Evolutionary conservation across 2,888 invertebrate species (phyloP).

Genomic region (Lasioglossum pauxillum): DNA sequence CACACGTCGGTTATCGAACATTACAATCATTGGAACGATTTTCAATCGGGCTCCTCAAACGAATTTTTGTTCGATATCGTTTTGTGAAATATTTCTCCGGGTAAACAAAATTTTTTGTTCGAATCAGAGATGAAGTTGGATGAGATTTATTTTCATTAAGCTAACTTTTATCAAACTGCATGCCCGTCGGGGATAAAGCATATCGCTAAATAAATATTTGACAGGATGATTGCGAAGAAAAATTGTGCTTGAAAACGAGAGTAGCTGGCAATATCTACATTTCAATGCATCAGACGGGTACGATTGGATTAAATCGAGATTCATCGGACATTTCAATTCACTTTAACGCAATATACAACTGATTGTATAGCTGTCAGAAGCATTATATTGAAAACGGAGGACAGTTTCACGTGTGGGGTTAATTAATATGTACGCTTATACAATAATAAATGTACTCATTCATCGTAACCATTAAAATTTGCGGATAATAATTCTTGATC

Average conservation of each 20-base stretch:
- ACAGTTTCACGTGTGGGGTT: background rate
- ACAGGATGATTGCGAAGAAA: background rate
- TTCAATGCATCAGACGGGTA: background rate
- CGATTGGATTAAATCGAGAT: background rate
- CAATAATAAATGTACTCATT: background rate
- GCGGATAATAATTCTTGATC: background rate
- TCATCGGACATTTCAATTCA: background rate
- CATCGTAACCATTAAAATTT: background rate
- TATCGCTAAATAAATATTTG: background rate
- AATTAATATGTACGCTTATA: background rate
- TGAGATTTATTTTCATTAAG: background rate
- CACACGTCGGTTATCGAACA: background rate
- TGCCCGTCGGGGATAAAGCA: background rate
- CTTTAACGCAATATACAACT: background rate
- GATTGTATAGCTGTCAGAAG: background rate
- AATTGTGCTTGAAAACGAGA: background rate
- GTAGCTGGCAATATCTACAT: background rate
- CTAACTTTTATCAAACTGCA: background rate
- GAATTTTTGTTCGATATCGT: background rate
- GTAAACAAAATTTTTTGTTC: background rate
- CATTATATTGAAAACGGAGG: background rate
- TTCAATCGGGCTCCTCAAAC: background rate
- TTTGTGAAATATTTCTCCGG: background rate
- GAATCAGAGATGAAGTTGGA: background rate
- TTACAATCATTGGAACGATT: background rate